Conservation (phyloP, 2,888 invertebrate genomes). For the Pollenia amentaria region DNA sequence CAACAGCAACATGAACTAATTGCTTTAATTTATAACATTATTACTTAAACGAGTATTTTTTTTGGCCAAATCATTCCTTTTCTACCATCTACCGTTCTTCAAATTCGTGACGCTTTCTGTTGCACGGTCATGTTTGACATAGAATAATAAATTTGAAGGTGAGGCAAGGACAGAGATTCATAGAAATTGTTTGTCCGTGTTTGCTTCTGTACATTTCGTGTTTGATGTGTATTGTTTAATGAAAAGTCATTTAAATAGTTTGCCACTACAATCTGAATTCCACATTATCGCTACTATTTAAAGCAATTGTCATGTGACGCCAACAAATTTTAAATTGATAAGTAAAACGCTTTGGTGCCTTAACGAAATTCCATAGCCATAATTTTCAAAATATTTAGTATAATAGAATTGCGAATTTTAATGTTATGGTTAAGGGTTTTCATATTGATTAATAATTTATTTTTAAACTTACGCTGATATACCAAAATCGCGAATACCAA, state of each 20-base stretch:
- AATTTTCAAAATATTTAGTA: no score
- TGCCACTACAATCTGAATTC: slow-evolving; percentile 59
- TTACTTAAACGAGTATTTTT: neutral
- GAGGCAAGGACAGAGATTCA: no score
- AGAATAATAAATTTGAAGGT: neutral
- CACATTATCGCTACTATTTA: slow-evolving; percentile 46
- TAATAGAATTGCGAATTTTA: no score
- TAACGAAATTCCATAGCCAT: no score
- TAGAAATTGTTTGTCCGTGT: neutral
- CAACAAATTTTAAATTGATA: slow-evolving; percentile 65
- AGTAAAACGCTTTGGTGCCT: slow-evolving; percentile 21
- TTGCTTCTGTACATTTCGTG: slow-evolving; percentile 10
- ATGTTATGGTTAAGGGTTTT: no score
- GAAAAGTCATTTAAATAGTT: slow-evolving; percentile 62
- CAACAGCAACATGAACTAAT: slow-evolving; percentile 57
- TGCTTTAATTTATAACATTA: slow-evolving; percentile 65
- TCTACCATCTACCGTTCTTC: neutral
- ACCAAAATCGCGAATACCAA: no score
- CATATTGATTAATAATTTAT: no score
- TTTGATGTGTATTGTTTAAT: slow-evolving; percentile 38
- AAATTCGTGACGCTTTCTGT: neutral
- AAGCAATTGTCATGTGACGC: slow-evolving; percentile 60
- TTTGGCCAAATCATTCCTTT: neutral
- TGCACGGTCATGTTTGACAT: neutral
- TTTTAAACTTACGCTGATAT: no score